These are phyloP conservation scores for Brachionus plicatilis DNA, from an alignment of 1,140 invertebrate species.

Conservation along the genomic window DNA sequence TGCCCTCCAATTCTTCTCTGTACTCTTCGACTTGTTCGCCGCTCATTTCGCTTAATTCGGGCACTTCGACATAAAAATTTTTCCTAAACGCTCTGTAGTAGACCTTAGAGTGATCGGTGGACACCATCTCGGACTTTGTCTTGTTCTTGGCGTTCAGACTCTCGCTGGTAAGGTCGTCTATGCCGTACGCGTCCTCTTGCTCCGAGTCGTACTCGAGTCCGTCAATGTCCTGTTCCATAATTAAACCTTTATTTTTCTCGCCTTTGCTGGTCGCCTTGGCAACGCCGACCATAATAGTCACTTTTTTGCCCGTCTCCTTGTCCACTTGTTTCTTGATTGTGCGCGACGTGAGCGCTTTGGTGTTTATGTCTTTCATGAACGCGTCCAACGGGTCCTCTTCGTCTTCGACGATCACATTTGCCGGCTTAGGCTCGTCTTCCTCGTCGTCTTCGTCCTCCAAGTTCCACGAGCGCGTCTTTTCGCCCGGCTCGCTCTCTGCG, in stretches of 20 bases:
- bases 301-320: constrained; percentile 46
- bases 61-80: constrained; percentile 91
- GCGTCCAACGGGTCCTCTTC: constrained; percentile 42
- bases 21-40: constrained; percentile 72
- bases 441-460: constrained; percentile 60
- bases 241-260: background rate
- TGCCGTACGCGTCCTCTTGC: too few relatives aligned
- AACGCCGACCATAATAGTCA: constrained; percentile 71
- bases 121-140: constrained; percentile 59
- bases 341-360: background rate
- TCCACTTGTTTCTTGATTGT: constrained; percentile 36
- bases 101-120: constrained; percentile 61
- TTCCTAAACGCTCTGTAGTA: constrained; percentile 83
- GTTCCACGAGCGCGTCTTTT: constrained; percentile 80
- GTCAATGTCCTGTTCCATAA: constrained; percentile 40
- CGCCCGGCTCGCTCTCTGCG: constrained; percentile 47
- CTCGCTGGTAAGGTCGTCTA: background rate
- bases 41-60: constrained; percentile 82
- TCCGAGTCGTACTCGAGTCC: background rate
- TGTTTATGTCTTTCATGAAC: background rate
- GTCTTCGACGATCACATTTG: constrained; percentile 40
- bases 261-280: constrained; percentile 65
- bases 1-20: constrained; percentile 56
- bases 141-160: constrained; percentile 57
- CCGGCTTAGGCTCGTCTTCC: constrained; percentile 46